Base-by-base conservation (phyloP, 1,140 invertebrate genomes). In the Aphis gossypii region DNA sequence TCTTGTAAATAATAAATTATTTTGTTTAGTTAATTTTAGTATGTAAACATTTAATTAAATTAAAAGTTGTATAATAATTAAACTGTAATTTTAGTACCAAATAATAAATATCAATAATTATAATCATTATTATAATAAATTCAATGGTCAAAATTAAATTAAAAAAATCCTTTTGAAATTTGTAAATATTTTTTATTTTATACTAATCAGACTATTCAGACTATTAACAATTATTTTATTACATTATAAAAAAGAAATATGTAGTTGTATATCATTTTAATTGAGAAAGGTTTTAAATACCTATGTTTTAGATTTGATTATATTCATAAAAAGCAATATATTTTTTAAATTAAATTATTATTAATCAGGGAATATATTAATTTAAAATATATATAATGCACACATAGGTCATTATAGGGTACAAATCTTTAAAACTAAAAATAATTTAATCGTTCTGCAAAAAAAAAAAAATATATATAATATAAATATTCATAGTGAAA, bases 101-200 rank as follows among this genome's bases (percentile, higher is more conserved):
- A 23, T 51, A 76, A n/a, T n/a, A 76, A 76, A 76, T 76, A n/a
- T 6, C 18, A 76, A 76, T 76, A 76, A 76, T 76, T 18, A 38
- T 89, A 25, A 44, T 84, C 11, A 87, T 46, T 30, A 46, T 82
- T 38, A 41, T 83, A 87, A 46, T 87, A 87, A 48, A 51, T 87
- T 87, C 44, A 87, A 48, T 87, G 46, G 23, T 51, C 86, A 89
- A 89, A 51, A 89, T 54, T 54, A 23, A 20, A 54, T 54, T 25
- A 5, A 35, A 35, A n/a, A 89, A 54, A 54, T 48, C n/a, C 25
- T 88, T 51, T 21, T 48, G 7, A 51, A 6, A 88, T n/a, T n/a
- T 88, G 6, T 88, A 8, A 48, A 88, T n/a, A 48, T 20, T 48
- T 88, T 48, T n/a, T 88, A 88, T 48, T 88, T 51, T 88, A 48